These are phyloP conservation scores for Apostichopus japonicus DNA, from an alignment of 35 echinoderm and acorn worm genomes.

Conservation along the genomic window DNA sequence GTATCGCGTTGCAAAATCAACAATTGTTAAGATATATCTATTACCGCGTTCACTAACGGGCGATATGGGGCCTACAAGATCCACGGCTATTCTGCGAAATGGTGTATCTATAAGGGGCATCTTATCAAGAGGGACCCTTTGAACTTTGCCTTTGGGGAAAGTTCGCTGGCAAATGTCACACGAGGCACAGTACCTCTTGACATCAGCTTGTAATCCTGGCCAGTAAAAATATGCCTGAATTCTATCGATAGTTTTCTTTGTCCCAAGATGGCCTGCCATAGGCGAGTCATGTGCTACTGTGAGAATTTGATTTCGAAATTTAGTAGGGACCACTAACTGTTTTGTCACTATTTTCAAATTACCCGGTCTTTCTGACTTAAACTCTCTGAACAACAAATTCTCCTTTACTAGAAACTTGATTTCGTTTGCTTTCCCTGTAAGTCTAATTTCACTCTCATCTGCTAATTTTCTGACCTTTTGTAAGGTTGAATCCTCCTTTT, in stretches of 20 bases:
- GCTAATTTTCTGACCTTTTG: not conserved
- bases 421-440: not conserved
- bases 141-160: conserved; percentile 38
- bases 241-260: not conserved
- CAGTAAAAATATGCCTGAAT: conserved; percentile 42
- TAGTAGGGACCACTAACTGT: conserved; percentile 27
- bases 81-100: conserved; percentile 37
- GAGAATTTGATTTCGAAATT: conserved; percentile 23
- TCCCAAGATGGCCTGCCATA: conserved; percentile 23
- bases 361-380: not conserved
- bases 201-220: conserved; percentile 46
- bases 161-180: conserved; percentile 58
- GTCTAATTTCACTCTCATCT: not conserved
- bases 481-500: too few species aligned
- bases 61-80: conserved; percentile 48
- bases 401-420: not conserved
- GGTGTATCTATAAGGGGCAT: conserved; percentile 45
- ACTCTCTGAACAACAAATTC: not conserved
- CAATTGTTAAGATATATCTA: not conserved
- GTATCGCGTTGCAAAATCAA: conserved; percentile 1
- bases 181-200: not conserved
- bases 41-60: conserved; percentile 35
- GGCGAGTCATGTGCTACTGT: conserved; percentile 46
- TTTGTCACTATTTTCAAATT: too few species aligned
- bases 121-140: conserved; percentile 27